Evolutionary conservation across 1,140 invertebrate genomes (phyloP).

Genomic region (Heliconius eleuchia): DNA sequence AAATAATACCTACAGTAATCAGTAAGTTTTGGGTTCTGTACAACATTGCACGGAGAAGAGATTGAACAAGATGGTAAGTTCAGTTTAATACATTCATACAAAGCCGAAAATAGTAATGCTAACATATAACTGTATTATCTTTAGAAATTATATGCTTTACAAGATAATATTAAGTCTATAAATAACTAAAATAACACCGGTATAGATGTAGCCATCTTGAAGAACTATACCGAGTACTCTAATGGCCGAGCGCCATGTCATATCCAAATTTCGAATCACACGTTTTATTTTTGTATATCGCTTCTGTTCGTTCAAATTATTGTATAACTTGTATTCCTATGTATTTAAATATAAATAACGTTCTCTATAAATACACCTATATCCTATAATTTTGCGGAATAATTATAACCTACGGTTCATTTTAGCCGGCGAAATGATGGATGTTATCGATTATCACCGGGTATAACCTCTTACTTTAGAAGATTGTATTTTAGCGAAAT

Average conservation of each 20-base stretch:
- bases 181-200: slow-evolving; percentile 41
- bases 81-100: background rate
- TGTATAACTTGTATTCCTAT: background rate
- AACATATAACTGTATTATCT: background rate
- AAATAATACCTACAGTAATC: background rate
- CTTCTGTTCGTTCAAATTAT: background rate
- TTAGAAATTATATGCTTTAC: background rate
- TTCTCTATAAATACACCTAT: background rate
- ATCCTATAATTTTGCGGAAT: background rate
- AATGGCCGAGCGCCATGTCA: slow-evolving; percentile 74
- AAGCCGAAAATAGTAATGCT: background rate
- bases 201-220: slow-evolving; percentile 72
- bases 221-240: slow-evolving; percentile 33
- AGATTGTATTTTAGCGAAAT: background rate
- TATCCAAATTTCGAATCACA: slow-evolving; percentile 51
- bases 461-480: slow-evolving; percentile 6
- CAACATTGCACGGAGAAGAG: slow-evolving; percentile 42
- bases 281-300: slow-evolving; percentile 41
- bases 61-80: slow-evolving; percentile 49
- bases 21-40: background rate
- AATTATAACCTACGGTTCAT: background rate
- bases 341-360: background rate
- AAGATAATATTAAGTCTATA: background rate
- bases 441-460: slow-evolving; percentile 14
- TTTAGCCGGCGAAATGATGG: slow-evolving; percentile 13